These are phyloP conservation scores for Itoplectis maculator DNA, from an alignment of 2,888 invertebrate species.

Conservation along the genomic window DNA sequence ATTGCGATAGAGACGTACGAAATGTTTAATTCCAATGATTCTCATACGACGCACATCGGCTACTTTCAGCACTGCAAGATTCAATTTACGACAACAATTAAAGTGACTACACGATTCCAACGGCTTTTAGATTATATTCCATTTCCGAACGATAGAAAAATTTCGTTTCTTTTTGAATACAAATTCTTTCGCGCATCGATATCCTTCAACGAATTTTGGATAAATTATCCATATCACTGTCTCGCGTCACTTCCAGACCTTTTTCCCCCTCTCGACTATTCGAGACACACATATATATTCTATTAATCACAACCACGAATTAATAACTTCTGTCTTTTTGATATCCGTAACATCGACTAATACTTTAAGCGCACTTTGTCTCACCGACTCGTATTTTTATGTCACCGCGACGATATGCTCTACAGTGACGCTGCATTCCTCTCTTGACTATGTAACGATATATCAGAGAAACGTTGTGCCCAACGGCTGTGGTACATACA, in stretches of 20 bases:
- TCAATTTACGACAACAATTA: conserved; percentile 53
- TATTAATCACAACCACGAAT: conserved; percentile 70
- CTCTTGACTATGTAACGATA: conserved; percentile 6
- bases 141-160: conserved; percentile 6
- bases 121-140: conserved; percentile 20
- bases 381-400: conserved; percentile 36
- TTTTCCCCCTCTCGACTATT: conserved; percentile 7
- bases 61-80: conserved; percentile 47
- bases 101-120: conserved; percentile 41
- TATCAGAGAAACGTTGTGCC: not conserved
- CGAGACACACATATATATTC: conserved; percentile 49
- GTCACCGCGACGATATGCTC: conserved; percentile 21
- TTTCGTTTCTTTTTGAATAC: not conserved
- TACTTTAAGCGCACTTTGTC: conserved; percentile 63
- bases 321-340: conserved; percentile 58
- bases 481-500: conserved; percentile 10
- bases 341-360: conserved; percentile 52
- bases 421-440: conserved; percentile 14
- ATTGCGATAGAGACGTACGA: conserved; percentile 55
- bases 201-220: conserved; percentile 22
- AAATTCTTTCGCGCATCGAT: conserved; percentile 10
- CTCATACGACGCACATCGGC: conserved; percentile 35
- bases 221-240: conserved; percentile 49
- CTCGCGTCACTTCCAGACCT: conserved; percentile 54
- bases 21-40: conserved; percentile 54